These are phyloP conservation scores for Biston stratarius DNA, from an alignment of 2,888 invertebrate genomes.

Conservation along the genomic window DNA sequence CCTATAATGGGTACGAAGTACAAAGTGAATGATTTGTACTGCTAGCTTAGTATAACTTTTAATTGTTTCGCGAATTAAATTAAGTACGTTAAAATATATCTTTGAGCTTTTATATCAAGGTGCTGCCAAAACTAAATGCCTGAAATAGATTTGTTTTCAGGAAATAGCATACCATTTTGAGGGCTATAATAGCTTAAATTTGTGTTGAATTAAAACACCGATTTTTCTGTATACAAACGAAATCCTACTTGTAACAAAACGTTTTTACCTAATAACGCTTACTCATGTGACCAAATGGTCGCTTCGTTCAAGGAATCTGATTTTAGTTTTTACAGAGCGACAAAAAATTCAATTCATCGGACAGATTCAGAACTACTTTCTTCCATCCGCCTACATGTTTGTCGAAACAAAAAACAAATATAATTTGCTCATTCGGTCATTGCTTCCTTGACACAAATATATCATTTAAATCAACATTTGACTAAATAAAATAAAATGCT, in stretches of 20 bases:
- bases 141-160: too few species aligned
- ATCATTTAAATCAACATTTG: constrained; percentile 32
- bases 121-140: too few species aligned
- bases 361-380: constrained; percentile 31
- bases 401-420: constrained; percentile 26
- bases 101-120: too few species aligned
- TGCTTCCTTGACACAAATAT: constrained; percentile 44
- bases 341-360: constrained; percentile 25
- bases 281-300: constrained; percentile 17
- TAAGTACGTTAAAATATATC: too few species aligned
- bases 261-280: constrained; percentile 3
- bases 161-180: too few species aligned
- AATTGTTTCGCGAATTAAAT: too few species aligned
- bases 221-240: background rate
- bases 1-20: too few species aligned
- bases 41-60: too few species aligned
- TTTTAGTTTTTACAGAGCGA: constrained; percentile 9
- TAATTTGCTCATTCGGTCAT: constrained; percentile 33
- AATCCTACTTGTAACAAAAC: background rate
- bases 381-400: constrained; percentile 33
- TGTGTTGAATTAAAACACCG: background rate
- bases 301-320: constrained; percentile 1
- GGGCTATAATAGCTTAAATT: too few species aligned
- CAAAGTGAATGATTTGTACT: too few species aligned
- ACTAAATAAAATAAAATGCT: constrained; percentile 29